Evolutionary conservation across 2,113 vertebrate genomes (phyloP).

Genomic region (Clarias macrocephalus): DNA sequence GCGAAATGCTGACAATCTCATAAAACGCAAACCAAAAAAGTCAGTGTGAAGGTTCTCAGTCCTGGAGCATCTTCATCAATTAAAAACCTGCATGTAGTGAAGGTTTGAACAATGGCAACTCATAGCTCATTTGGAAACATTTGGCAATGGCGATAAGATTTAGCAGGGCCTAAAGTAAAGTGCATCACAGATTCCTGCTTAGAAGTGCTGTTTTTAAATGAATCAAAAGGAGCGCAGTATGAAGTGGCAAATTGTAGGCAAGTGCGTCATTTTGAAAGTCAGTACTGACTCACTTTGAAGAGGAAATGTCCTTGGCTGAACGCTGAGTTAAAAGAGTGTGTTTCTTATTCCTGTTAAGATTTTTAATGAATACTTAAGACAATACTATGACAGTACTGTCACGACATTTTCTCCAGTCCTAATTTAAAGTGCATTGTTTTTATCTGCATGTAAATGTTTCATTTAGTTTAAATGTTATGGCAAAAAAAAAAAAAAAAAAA

Average conservation of each 20-base stretch:
- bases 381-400: neutral
- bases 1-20: neutral
- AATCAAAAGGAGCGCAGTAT: neutral
- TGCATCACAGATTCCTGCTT: neutral
- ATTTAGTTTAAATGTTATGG: neutral
- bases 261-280: slow-evolving; percentile 22
- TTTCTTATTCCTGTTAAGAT: neutral
- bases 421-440: neutral
- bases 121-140: neutral
- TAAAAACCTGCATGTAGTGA: neutral
- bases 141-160: neutral
- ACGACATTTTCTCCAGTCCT: neutral
- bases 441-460: neutral
- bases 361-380: neutral
- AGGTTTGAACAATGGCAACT: neutral
- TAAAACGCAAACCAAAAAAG: neutral
- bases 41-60: neutral
- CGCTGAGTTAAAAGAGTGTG: neutral
- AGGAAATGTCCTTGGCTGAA: neutral
- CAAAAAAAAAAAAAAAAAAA: too few relatives aligned
- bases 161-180: neutral
- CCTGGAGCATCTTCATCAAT: neutral
- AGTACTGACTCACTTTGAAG: slow-evolving; percentile 9
- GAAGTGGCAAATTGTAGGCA: neutral
- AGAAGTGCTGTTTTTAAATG: neutral